These are phyloP conservation scores for Pseudocheirus occidentalis DNA, from an alignment of 2,797 vertebrate genomes.

Conservation along the genomic window DNA sequence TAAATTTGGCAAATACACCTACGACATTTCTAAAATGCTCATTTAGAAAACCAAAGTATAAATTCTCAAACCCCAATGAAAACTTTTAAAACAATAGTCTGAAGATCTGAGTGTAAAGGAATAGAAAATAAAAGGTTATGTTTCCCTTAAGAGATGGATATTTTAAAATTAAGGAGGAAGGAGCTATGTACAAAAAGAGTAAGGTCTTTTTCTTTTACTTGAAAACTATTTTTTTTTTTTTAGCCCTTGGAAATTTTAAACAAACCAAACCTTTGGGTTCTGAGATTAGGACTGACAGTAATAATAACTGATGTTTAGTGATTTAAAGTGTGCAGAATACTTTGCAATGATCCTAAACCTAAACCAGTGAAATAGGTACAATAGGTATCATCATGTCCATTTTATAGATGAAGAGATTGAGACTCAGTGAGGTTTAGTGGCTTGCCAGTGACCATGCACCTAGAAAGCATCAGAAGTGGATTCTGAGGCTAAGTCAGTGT, in stretches of 20 bases:
- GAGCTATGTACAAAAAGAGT: constrained; percentile 3
- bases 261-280: background rate
- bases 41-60: background rate
- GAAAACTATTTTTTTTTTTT: background rate
- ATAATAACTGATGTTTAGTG: background rate
- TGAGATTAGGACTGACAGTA: background rate
- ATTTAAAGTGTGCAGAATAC: background rate
- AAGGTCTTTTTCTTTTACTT: background rate
- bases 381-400: background rate
- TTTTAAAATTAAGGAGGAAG: constrained; percentile 23
- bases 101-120: constrained; percentile 36
- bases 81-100: constrained; percentile 28
- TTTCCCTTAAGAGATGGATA: constrained; percentile 14
- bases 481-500: background rate
- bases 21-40: background rate
- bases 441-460: background rate
- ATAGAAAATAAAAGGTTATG: background rate
- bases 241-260: background rate
- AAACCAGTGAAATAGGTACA: background rate
- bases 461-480: background rate
- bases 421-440: background rate
- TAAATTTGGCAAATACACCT: constrained; percentile 6
- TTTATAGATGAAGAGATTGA: background rate
- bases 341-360: background rate
- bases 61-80: background rate